These are phyloP conservation scores for Teleopsis dalmanni DNA, from an alignment of 1,140 invertebrate genomes.

Conservation along the genomic window DNA sequence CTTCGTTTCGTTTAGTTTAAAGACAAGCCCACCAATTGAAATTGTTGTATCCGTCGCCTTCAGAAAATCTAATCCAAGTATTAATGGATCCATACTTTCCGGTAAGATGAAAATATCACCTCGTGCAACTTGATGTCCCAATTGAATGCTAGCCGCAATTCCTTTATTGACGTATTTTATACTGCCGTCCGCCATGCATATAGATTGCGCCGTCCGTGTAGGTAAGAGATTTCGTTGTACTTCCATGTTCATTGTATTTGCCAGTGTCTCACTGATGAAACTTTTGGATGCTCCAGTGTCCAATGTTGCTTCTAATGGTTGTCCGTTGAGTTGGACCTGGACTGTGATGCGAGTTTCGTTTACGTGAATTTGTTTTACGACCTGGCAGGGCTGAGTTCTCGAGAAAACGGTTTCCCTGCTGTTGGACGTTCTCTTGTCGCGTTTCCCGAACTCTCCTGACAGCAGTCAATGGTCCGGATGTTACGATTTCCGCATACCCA, in stretches of 20 bases:
- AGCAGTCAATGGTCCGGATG: neutral
- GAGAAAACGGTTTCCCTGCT: neutral
- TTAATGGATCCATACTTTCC: neutral
- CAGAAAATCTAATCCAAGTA: neutral
- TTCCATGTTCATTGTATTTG: too few relatives aligned
- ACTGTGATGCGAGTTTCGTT: neutral
- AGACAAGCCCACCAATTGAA: neutral
- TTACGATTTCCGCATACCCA: neutral
- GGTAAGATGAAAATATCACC: neutral
- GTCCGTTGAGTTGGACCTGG: neutral
- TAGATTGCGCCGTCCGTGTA: neutral
- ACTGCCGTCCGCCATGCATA: neutral
- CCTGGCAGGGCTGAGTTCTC: neutral
- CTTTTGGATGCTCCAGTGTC: neutral
- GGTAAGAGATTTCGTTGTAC: too few relatives aligned
- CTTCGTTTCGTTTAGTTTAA: neutral
- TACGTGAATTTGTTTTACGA: neutral
- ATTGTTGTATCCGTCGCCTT: neutral
- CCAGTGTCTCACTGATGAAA: neutral
- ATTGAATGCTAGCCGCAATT: neutral
- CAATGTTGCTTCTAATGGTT: neutral
- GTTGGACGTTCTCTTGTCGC: neutral
- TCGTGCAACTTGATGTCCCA: neutral
- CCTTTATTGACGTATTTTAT: neutral
- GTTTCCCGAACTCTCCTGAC: neutral